Percentiles rank a stretch among this genome's conserved stretches.
These are phyloP conservation scores for Antitype chi DNA, from an alignment of 2,888 invertebrate genomes.

Conservation along the genomic window DNA sequence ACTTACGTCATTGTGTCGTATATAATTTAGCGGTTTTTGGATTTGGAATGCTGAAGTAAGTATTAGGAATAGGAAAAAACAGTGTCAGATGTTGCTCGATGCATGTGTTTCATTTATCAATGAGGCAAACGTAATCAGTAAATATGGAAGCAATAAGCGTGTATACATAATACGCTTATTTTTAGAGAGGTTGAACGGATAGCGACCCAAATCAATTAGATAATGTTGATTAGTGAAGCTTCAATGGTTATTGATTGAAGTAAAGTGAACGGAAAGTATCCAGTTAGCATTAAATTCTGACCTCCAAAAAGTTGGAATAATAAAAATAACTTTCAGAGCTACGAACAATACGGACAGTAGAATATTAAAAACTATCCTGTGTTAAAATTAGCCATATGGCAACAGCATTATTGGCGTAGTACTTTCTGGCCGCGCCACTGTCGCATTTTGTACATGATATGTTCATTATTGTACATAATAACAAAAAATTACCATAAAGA, in stretches of 20 bases:
- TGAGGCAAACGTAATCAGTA: background rate
- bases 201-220: background rate
- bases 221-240: slow-evolving; percentile 19
- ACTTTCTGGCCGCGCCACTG: no score
- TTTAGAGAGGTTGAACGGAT: background rate
- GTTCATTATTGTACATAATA: no score
- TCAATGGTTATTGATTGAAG: slow-evolving; percentile 4
- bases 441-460: no score
- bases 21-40: slow-evolving; percentile 7
- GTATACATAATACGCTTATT: background rate
- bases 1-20: slow-evolving; percentile 34
- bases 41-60: background rate
- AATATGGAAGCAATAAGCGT: background rate
- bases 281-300: background rate
- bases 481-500: no score
- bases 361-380: background rate
- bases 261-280: background rate
- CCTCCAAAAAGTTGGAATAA: background rate
- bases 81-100: background rate
- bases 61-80: background rate
- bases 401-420: no score
- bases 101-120: background rate
- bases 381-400: background rate
- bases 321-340: background rate
- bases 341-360: background rate